phyloP scores from a whole-genome alignment of 2,888 invertebrate genomes.

The Idaea straminata region DNA sequence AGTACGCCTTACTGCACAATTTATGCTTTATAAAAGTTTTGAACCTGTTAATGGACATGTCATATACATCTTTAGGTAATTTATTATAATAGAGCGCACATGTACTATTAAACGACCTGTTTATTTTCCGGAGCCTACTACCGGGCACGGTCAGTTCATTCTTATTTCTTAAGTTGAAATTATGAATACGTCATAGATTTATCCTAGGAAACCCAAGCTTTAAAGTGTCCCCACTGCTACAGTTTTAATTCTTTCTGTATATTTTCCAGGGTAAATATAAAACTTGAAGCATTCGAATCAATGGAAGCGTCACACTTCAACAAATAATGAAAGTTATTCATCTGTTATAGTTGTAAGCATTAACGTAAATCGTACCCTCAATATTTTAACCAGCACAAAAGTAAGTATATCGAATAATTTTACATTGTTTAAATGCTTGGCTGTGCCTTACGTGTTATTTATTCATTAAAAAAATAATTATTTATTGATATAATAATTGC shows the following conservation, averaged over 20 bases:
- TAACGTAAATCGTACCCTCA: conserved; percentile 23
- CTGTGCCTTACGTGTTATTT: conserved; percentile 41
- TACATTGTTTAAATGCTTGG: conserved; percentile 40
- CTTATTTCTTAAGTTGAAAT: no score
- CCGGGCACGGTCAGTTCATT: no score
- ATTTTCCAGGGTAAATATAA: conserved; percentile 79
- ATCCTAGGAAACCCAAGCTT: no score
- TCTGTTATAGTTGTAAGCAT: conserved; percentile 21
- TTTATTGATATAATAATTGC: conserved; percentile 11
- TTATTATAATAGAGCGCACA: no score
- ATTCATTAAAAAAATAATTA: conserved; percentile 5
- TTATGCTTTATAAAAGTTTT: no score
- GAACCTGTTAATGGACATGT: no score
- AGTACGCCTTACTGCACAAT: no score
- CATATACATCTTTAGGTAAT: no score
- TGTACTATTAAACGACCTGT: no score
- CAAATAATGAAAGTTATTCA: conserved; percentile 48
- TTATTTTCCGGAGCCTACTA: no score
- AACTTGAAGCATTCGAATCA: conserved; percentile 79
- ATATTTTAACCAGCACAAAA: conserved; percentile 4
- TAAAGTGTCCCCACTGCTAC: no score
- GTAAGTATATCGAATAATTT: not conserved
- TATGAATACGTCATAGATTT: no score
- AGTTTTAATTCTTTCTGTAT: conserved; percentile 15
- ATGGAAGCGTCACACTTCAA: conserved; percentile 84